These are phyloP conservation scores for Rhagium mordax DNA, from an alignment of 2,888 invertebrate genomes.

Conservation along the genomic window DNA sequence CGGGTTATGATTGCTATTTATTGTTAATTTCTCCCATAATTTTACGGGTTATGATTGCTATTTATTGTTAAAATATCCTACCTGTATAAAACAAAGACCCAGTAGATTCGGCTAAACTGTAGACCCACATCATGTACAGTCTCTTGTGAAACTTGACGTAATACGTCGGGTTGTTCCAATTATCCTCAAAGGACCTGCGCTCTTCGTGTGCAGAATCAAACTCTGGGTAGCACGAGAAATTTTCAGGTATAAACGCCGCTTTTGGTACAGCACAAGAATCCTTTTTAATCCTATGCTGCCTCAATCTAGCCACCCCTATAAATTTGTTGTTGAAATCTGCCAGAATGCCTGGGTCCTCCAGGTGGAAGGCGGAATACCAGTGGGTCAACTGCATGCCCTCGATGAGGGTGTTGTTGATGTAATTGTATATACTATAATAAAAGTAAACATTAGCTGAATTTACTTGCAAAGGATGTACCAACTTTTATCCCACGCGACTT, in stretches of 20 bases:
- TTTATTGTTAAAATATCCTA: no score
- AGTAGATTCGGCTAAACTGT: constrained; percentile 36
- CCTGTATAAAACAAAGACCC: constrained; percentile 38
- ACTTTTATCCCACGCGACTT: no score
- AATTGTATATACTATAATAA: constrained; percentile 50
- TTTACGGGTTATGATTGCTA: no score
- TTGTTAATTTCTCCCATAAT: no score
- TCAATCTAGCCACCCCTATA: constrained; percentile 53
- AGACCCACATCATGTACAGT: constrained; percentile 45
- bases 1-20: no score
- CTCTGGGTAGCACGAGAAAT: constrained; percentile 48
- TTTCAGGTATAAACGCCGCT: background rate
- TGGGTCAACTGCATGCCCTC: constrained; percentile 48
- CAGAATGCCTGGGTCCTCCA: constrained; percentile 51
- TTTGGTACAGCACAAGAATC: background rate
- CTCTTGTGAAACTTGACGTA: constrained; percentile 25
- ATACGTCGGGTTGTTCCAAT: constrained; percentile 14
- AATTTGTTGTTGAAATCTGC: constrained; percentile 55
- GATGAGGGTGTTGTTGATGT: constrained; percentile 47
- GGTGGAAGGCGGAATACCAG: constrained; percentile 54
- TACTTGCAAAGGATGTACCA: no score
- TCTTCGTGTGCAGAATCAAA: constrained; percentile 30
- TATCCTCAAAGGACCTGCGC: constrained; percentile 41
- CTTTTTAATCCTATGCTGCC: constrained; percentile 47
- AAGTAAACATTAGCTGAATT: background rate